phyloP scores from a whole-genome alignment of 2,113 vertebrate species.

The Pygoscelis antarcticus region DNA sequence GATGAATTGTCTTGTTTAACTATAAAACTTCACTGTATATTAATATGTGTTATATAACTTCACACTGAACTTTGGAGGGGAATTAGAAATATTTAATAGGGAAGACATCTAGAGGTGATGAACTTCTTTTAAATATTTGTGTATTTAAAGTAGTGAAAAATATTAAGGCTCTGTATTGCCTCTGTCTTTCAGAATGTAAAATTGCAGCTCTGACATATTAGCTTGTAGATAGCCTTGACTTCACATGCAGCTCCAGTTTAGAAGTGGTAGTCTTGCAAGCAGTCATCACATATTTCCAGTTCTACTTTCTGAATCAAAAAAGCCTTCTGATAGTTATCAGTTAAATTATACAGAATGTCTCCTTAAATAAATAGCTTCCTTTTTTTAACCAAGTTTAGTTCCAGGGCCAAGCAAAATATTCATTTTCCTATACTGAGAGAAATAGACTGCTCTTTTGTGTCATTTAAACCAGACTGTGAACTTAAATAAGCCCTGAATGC shows the following conservation, averaged over 20 bases:
- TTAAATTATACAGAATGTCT: neutral
- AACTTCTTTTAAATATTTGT: neutral
- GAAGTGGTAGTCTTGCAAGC: neutral
- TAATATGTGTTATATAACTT: accelerated
- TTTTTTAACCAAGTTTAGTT: neutral
- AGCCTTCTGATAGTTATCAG: neutral
- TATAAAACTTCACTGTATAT: neutral
- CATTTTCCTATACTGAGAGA: neutral
- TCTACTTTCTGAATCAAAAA: neutral
- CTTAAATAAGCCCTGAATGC: neutral
- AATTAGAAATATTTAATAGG: neutral
- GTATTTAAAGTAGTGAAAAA: neutral
- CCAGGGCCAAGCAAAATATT: neutral
- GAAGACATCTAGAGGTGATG: neutral
- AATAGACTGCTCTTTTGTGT: neutral
- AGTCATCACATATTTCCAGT: neutral
- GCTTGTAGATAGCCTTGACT: neutral
- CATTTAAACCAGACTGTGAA: neutral
- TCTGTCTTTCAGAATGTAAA: neutral
- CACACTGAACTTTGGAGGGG: neutral
- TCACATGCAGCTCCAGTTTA: neutral
- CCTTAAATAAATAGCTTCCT: neutral
- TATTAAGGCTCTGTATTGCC: neutral
- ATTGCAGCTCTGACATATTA: neutral
- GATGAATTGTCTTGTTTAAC: neutral